Evolutionary conservation across 2,888 invertebrate species (phyloP).

Genomic region (Argyra leucocephala): DNA sequence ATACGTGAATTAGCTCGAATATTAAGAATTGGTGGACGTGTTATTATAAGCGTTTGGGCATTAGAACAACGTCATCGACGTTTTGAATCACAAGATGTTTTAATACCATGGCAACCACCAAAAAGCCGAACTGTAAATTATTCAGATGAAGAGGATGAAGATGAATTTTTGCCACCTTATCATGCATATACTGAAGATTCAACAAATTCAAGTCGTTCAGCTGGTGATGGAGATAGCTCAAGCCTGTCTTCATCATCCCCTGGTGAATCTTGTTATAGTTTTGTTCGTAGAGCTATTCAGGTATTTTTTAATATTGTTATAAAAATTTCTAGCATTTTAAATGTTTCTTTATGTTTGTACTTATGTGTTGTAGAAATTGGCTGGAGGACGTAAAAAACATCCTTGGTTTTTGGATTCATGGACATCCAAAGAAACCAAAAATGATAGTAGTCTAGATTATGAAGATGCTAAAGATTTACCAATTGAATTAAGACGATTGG

Average conservation of each 20-base stretch:
- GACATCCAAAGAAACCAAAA: constrained; percentile 50
- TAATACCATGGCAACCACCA: constrained; percentile 81
- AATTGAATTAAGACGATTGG: constrained; percentile 75
- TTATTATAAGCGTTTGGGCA: constrained; percentile 93
- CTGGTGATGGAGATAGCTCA: constrained; percentile 61
- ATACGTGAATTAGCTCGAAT: constrained; percentile 78
- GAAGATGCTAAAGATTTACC: constrained; percentile 69
- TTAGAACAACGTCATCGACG: constrained; percentile 84
- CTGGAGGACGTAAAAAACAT: constrained; percentile 56
- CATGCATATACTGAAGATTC: constrained; percentile 59
- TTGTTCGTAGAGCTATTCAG: constrained; percentile 76
- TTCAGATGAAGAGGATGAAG: constrained; percentile 47
- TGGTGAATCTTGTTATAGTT: constrained; percentile 89
- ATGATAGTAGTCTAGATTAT: constrained; percentile 52
- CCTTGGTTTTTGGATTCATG: constrained; percentile 76
- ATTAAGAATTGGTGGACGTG: constrained; percentile 76
- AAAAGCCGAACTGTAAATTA: constrained; percentile 39
- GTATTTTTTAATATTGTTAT: constrained; percentile 38
- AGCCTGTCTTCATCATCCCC: constrained; percentile 73
- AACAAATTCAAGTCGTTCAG: constrained; percentile 54
- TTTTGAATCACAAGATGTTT: constrained; percentile 68
- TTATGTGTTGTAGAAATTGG: constrained; percentile 53
- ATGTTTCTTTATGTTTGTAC: constrained; percentile 9
- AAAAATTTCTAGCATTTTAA: not conserved
- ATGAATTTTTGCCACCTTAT: constrained; percentile 48